Percentiles rank a stretch among this genome's conserved stretches.
Conservation (phyloP, 2,888 invertebrate genomes). For the Microplitis manilae region DNA sequence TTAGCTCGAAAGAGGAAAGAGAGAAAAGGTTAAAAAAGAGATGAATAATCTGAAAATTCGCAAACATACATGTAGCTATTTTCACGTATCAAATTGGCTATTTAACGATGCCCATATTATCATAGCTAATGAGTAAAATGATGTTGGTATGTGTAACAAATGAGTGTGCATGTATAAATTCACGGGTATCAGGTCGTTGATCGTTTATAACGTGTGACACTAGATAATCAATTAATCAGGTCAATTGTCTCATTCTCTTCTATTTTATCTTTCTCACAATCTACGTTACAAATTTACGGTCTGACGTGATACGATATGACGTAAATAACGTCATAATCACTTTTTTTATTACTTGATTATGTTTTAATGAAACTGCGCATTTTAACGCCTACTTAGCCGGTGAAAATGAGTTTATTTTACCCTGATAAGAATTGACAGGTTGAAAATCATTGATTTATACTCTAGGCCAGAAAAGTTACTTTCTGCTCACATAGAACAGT, state of each 20-base stretch:
- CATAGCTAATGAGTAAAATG: conserved; percentile 52
- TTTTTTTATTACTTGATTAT: neutral
- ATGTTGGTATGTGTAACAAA: neutral
- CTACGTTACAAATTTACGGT: neutral
- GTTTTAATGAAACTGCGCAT: no score
- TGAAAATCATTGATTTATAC: no score
- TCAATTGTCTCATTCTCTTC: neutral
- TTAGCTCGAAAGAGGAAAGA: neutral
- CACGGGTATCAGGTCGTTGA: neutral
- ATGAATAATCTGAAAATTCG: conserved; percentile 4
- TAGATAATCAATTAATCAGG: conserved; percentile 24
- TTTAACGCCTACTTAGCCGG: no score
- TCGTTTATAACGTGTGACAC: neutral
- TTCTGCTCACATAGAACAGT: no score
- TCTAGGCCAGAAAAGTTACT: no score
- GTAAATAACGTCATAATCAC: neutral
- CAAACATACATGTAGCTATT: neutral
- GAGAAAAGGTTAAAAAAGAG: neutral
- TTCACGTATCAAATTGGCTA: conserved; percentile 48
- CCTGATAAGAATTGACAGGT: no score
- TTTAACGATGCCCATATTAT: conserved; percentile 52
- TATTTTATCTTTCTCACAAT: neutral
- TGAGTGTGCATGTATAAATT: neutral
- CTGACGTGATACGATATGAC: neutral
- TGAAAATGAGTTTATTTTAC: no score